Conservation (phyloP, 64 coral and sea anemone species). For the Actinia tenebrosa region DNA sequence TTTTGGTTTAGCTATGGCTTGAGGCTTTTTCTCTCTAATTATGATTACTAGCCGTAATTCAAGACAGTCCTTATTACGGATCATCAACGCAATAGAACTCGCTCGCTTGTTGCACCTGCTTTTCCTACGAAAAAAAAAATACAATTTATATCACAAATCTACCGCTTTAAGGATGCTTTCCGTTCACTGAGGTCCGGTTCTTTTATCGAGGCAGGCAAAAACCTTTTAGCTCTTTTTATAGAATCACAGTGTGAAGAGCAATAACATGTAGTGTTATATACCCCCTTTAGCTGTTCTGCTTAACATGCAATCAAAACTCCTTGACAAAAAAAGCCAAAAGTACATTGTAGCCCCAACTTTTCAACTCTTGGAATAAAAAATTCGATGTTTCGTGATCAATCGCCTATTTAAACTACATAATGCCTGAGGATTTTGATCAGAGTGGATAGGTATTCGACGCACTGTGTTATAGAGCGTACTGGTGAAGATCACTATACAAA, state of each 20-base stretch:
- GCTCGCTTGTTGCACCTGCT: slow-evolving; percentile 1
- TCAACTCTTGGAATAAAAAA: neutral
- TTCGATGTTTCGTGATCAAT: neutral
- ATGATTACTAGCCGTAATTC: slow-evolving; percentile 22
- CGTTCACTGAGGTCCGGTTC: slow-evolving; percentile 1
- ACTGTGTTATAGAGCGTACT: too few species aligned
- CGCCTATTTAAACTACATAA: neutral
- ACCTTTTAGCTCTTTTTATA: neutral
- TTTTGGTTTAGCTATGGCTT: slow-evolving; percentile 21
- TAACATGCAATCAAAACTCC: neutral
- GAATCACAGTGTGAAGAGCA: neutral
- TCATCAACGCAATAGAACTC: slow-evolving; percentile 15
- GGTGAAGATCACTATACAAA: neutral
- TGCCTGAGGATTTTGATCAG: neutral
- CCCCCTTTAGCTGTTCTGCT: neutral
- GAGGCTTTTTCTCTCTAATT: slow-evolving; percentile 15
- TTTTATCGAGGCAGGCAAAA: slow-evolving; percentile 7
- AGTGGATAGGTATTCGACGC: neutral
- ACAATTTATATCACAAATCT: slow-evolving; percentile 31
- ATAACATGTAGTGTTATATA: neutral
- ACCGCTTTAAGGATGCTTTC: slow-evolving; percentile 20
- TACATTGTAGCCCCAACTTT: neutral
- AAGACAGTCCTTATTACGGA: slow-evolving; percentile 15
- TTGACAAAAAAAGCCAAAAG: neutral
- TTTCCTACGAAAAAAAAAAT: slow-evolving; percentile 5